Evolutionary conservation across 2,113 vertebrate genomes (phyloP), one percentile per base, ranked within the genome.

Genomic region (Opisthocomus hoazin): DNA sequence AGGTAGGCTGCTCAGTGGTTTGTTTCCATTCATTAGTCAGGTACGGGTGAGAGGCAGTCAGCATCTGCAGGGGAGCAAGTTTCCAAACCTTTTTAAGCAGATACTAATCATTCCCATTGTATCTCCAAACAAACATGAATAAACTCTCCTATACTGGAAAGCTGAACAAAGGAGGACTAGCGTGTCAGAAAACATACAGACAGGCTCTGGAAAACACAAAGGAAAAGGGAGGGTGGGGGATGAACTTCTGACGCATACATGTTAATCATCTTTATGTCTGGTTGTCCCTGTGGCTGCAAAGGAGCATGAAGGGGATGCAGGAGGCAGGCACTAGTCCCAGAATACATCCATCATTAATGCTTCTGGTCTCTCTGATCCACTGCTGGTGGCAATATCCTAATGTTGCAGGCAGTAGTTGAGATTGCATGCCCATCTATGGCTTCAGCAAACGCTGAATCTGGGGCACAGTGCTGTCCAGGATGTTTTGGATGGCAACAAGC

Each of bases 181-280:
- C 10, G 6, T 37, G n/a, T 53, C 32, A 90, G 51, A 70, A 58
- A 37, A 91, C 16, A 39, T 34, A 43, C 3, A 68, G 10, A 10
- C 22, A 76, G 9, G 3, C 30, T 34, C 16, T 46, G 24, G 21
- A 80, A 90, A 56, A 76, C 10, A 37, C 0, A 56, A 87, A 3
- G 3, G 15, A 89, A 60, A 41, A 10, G 1, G 6, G 6, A 1
- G 6, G 0, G 2, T 15, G 51, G 27, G 5, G 22, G 5, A 51
- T 20, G 17, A 76, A 37, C 12, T 69, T 81, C 21, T 30, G 30
- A 57, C 64, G 24, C 11, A 32, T 2, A 19, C 2, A 7, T 1
- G 1, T 41, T 29, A 24, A 56, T n/a, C 5, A 30, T 5, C 46
- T 34, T 22, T 14, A 32, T 39, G 27, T 7, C 24, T 74, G 27